A percentile compares a stretch with the other conserved stretches of the same genome.
These are phyloP conservation scores for Reinhardtius hippoglossoides DNA, from an alignment of 2,113 vertebrate species.

Conservation along the genomic window DNA sequence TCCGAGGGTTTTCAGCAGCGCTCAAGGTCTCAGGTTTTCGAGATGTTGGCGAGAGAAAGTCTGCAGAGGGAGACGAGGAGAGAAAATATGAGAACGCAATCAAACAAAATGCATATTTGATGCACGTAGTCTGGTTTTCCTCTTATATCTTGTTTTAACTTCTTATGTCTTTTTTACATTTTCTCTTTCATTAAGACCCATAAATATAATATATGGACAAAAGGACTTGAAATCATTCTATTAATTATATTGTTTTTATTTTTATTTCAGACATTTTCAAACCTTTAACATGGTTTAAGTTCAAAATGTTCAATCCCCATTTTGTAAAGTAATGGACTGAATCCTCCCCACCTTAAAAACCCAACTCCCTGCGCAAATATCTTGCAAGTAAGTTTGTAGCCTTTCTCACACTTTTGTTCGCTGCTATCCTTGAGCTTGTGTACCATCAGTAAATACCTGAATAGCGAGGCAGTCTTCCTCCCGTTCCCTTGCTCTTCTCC, in stretches of 20 bases:
- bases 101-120: constrained; percentile 2
- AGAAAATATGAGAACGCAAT: constrained; percentile 1
- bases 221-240: not conserved
- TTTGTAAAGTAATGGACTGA: constrained; percentile 7
- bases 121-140: constrained; percentile 4
- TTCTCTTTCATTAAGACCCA: no score
- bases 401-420: constrained; percentile 55
- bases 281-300: not conserved
- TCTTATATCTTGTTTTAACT: not conserved
- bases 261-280: not conserved
- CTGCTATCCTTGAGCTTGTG: constrained; percentile 76
- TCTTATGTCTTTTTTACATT: no score
- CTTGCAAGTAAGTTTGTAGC: constrained; percentile 37
- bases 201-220: not conserved
- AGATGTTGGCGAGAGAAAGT: constrained; percentile 16
- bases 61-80: not conserved
- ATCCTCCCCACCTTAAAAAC: constrained; percentile 3
- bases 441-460: constrained; percentile 65
- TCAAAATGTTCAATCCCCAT: not conserved
- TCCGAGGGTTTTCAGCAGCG: constrained; percentile 35
- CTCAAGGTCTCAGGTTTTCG: constrained; percentile 49
- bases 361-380: constrained; percentile 29
- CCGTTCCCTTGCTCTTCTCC: constrained; percentile 57
- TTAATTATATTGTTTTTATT: not conserved
- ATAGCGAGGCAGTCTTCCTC: constrained; percentile 67